Base-by-base conservation (phyloP, 2,113 vertebrate genomes). In the Bos indicus region DNA sequence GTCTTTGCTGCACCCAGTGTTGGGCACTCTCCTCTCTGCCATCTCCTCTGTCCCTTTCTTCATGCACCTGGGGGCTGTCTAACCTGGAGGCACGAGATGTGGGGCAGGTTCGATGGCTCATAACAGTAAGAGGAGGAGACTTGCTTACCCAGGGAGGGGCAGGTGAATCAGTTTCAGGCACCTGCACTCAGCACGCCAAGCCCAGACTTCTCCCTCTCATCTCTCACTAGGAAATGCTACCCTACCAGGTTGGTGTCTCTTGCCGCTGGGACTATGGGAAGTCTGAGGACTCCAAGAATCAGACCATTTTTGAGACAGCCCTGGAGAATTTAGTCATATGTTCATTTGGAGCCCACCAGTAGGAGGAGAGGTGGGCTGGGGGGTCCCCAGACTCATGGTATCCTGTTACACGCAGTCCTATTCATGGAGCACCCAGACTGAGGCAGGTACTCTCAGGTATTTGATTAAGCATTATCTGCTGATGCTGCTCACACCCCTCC, bases 401-500 rank as follows among this genome's bases (percentile, higher is more conserved):
- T 36, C 89, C 33, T 9, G 26, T 13, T 8, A 23, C 9, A 9
- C 0, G 0, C 1, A 1, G 40, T 21, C 16, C 33, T 59, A 5
- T 25, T 21, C 7, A 17, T 11, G 2, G 85, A 82, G 85, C 54
- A 30, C 54, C 54, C 0, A 1, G 26, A 6, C 33, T 7, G 15
- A 14, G 5, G 11, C 2, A 15, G 23, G 15, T 5, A 0, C 56
- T 25, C 59, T 10, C 17, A 6, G 48, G 23, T 15, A 17, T 85
- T 71, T 25, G 17, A 4, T 74, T 33, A 11, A 30, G 16, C 51
- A 3, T 21, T 6, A 3, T 12, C 51, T n/a, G 8, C 1, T 8
- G 87, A 19, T 25, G 78, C 16, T 12, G 30, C 30, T 59, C 14
- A 21, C 0, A 2, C 33, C 16, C 4, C 28, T 56, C 43, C 4